Percentiles rank a stretch among this genome's conserved stretches.
Conservation (phyloP, 1,140 invertebrate species). For the Adoxophyes honmai region DNA sequence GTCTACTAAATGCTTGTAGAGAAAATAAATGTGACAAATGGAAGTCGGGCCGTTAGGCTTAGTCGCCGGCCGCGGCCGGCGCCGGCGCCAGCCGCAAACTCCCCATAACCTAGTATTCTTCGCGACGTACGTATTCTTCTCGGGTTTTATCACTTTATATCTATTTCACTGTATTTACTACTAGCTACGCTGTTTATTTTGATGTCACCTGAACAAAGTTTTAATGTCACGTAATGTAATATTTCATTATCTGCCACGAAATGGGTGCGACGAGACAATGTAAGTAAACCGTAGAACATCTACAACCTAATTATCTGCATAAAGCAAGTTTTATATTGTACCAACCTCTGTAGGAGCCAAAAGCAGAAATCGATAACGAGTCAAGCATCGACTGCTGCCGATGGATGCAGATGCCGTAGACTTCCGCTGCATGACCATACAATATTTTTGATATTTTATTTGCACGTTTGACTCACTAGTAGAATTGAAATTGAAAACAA, state of each 20-base stretch:
- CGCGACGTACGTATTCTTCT: background rate
- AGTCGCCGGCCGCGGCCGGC: background rate
- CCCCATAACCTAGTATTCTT: background rate
- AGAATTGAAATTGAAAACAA: slow-evolving; percentile 23
- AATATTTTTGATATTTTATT: slow-evolving; percentile 34
- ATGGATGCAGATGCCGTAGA: slow-evolving; percentile 52
- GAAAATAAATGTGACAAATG: background rate
- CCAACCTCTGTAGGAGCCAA: slow-evolving; percentile 38
- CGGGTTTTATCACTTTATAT: background rate
- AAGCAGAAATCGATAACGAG: slow-evolving; percentile 36
- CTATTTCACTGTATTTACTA: background rate
- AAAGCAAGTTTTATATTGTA: slow-evolving; percentile 50
- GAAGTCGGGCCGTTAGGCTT: background rate
- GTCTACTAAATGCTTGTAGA: too few species aligned
- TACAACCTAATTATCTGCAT: slow-evolving; percentile 30
- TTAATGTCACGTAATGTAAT: slow-evolving; percentile 28
- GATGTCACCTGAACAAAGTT: slow-evolving; percentile 3
- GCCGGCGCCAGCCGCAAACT: background rate
- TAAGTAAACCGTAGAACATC: slow-evolving; percentile 45
- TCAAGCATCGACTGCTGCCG: slow-evolving; percentile 59
- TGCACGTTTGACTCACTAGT: slow-evolving; percentile 64
- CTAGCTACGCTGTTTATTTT: background rate
- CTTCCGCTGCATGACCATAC: slow-evolving; percentile 60
- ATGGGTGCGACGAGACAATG: slow-evolving; percentile 69
- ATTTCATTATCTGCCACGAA: slow-evolving; percentile 70